Evolutionary conservation across 2,888 invertebrate genomes (phyloP), one percentile per base, ranked within the genome.

Genomic region (Tinea pellionella): DNA sequence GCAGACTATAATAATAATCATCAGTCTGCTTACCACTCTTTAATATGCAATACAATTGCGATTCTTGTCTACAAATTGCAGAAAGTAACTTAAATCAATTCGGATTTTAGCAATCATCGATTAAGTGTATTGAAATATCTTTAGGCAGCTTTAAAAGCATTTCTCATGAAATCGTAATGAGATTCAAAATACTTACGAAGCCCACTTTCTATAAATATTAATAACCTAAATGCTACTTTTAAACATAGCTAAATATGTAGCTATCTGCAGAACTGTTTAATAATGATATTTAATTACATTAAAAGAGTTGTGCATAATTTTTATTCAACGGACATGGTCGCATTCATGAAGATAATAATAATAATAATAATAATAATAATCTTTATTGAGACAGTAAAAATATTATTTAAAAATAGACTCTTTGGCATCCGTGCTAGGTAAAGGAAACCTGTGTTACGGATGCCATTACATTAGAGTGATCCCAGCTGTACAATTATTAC

Each of bases 271-370:
- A 47, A 47, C 47, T n/a, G 16, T 47, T 47, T 47, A 47, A 47
- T 15, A 15, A 47, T 47, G 47, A 16, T 47, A 16, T 47, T 16
- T 16, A 47, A 42, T n/a, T 4, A 15, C 15, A n/a, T 47, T 47
- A 47, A 47, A 47, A 47, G 47, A 13, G 47, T 32, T 32, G 32
- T 57, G 57, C 57, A 32, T 57, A 57, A 42, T 59, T 42, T 59
- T 59, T 42, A 42, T 18, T 59, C 42, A 19, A 59, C 59, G 15
- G 42, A 43, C 59, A 24, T n/a, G 24, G 42, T 37, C 13, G 15
- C 37, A 58, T 58, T 58, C 58, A 58, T 16, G 32, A 16, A 59
- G 59, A n/a, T n/a, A n/a, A n/a, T n/a, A n/a, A n/a, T n/a, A n/a
- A n/a, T n/a, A n/a, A n/a, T n/a, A n/a, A n/a, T n/a, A n/a, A n/a